Percentiles rank a stretch among this genome's conserved stretches.
phyloP scores from a whole-genome alignment of 1,140 invertebrate genomes.

The Lerema accius region DNA sequence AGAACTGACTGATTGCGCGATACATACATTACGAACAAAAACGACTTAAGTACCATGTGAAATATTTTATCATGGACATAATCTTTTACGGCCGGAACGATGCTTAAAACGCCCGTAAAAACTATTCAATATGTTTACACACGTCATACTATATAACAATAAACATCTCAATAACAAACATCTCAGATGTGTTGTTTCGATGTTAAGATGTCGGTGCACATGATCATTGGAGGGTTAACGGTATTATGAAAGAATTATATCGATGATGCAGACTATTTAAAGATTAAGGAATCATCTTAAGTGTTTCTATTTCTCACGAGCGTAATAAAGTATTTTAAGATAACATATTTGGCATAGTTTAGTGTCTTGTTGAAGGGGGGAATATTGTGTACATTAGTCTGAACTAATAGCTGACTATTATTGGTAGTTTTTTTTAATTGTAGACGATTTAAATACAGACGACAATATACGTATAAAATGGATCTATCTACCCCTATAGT shows the following conservation, averaged over 20 bases:
- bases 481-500: too few species aligned
- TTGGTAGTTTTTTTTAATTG: too few species aligned
- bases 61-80: constrained; percentile 54
- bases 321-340: not conserved
- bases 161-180: constrained; percentile 23
- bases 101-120: constrained; percentile 32
- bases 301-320: constrained; percentile 13
- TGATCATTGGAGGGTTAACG: constrained; percentile 14
- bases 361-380: too few species aligned
- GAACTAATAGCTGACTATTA: too few species aligned
- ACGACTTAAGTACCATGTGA: constrained; percentile 51
- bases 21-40: constrained; percentile 59
- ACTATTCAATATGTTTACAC: constrained; percentile 25
- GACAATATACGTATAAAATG: too few species aligned
- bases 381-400: too few species aligned
- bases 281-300: constrained; percentile 13
- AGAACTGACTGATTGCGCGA: constrained; percentile 32
- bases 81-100: constrained; percentile 37
- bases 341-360: not conserved
- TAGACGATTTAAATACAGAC: too few species aligned
- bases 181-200: constrained; percentile 21
- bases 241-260: constrained; percentile 5
- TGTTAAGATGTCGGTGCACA: constrained; percentile 25
- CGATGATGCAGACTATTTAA: constrained; percentile 8
- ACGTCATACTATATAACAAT: constrained; percentile 23